A percentile compares a stretch with the other conserved stretches of the same genome.
These are phyloP conservation scores for Yponomeuta malinellus DNA, from an alignment of 2,888 invertebrate species.

Conservation along the genomic window DNA sequence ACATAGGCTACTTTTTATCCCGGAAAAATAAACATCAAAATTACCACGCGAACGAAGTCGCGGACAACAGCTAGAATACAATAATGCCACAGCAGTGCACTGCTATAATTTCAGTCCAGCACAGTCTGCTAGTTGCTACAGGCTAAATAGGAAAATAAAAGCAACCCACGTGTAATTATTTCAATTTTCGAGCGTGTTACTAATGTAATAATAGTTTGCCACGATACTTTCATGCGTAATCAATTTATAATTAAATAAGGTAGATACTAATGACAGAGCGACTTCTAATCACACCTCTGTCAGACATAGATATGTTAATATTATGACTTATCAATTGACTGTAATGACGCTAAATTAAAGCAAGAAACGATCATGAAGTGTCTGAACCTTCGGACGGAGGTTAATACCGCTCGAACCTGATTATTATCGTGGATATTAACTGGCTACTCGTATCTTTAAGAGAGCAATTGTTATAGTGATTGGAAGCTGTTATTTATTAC, in stretches of 20 bases:
- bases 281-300: background rate
- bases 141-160: background rate
- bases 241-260: background rate
- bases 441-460: background rate
- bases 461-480: background rate
- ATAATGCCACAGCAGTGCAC: too few relatives aligned
- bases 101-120: too few relatives aligned
- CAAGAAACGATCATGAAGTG: background rate
- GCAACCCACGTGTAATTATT: background rate
- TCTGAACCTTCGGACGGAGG: background rate
- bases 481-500: too few relatives aligned
- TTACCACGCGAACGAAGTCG: too few relatives aligned
- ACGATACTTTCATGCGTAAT: background rate
- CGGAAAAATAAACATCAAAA: too few relatives aligned
- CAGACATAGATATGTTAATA: background rate
- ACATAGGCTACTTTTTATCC: too few relatives aligned
- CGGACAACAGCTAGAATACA: too few relatives aligned
- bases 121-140: too few relatives aligned
- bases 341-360: background rate
- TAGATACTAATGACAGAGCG: background rate
- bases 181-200: background rate
- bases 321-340: constrained; percentile 1
- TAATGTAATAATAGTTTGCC: background rate
- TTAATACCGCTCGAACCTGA: background rate
- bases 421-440: background rate